Conservation (phyloP, 2,113 vertebrate genomes). For the Oceanites oceanicus region DNA sequence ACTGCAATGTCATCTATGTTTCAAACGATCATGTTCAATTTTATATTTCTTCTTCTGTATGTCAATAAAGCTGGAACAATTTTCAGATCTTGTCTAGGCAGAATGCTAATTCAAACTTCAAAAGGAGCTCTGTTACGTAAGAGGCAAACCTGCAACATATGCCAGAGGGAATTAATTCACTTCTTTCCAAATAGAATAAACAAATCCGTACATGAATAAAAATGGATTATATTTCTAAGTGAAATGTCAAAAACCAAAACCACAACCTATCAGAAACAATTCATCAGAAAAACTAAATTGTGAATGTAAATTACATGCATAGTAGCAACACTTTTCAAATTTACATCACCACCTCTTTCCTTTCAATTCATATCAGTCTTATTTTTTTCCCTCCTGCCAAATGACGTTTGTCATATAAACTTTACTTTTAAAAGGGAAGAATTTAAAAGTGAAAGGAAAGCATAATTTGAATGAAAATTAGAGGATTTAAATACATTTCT, state of each 20-base stretch:
- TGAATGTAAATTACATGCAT: background rate
- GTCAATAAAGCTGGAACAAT: background rate
- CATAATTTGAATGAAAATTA: conserved; percentile 32
- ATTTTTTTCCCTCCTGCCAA: background rate
- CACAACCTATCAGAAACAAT: background rate
- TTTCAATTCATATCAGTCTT: background rate
- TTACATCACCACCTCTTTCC: background rate
- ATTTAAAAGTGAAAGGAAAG: background rate
- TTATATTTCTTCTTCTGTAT: background rate
- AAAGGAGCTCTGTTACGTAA: background rate
- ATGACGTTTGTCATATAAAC: background rate
- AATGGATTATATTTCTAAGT: background rate
- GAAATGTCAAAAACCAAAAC: background rate
- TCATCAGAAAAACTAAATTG: background rate
- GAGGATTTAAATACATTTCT: conserved; percentile 11
- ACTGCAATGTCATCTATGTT: background rate
- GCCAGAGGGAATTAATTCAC: background rate
- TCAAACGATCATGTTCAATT: background rate
- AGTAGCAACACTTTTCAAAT: background rate
- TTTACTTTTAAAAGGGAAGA: background rate
- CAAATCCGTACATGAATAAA: conserved; percentile 3
- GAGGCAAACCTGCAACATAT: background rate
- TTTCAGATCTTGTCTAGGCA: conserved; percentile 4
- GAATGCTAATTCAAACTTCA: conserved; percentile 23
- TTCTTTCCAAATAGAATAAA: conserved; percentile 18